Evolutionary conservation across 2,797 vertebrate species (phyloP).

Genomic region (Platalea minor): DNA sequence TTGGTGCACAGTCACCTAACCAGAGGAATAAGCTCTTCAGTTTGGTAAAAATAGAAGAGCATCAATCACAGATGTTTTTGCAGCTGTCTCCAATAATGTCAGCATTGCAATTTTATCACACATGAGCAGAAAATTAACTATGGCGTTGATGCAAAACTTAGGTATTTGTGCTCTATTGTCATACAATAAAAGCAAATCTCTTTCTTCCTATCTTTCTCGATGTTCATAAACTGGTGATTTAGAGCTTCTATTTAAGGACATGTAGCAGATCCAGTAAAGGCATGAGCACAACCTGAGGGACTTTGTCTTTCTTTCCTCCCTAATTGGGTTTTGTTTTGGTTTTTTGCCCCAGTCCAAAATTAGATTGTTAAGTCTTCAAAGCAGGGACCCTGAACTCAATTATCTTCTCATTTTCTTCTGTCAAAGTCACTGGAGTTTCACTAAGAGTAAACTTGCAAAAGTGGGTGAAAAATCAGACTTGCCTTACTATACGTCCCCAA

Average conservation of each 20-base stretch:
- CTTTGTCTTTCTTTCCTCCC: conserved; percentile 8
- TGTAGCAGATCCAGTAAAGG: background rate
- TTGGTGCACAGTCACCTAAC: background rate
- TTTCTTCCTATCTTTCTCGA: background rate
- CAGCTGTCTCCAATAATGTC: background rate
- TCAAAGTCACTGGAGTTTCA: conserved; percentile 23
- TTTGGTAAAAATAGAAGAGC: background rate
- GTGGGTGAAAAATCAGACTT: background rate
- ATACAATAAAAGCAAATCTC: background rate
- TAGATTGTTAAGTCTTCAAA: conserved; percentile 45
- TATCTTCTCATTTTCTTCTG: conserved; percentile 30
- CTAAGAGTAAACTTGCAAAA: background rate
- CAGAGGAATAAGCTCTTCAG: background rate
- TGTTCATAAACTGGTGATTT: conserved; percentile 12
- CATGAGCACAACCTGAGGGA: conserved; percentile 36
- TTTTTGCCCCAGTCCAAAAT: conserved; percentile 33
- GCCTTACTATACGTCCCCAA: background rate
- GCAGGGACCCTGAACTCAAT: conserved; percentile 48
- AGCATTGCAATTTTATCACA: background rate
- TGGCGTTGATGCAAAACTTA: background rate
- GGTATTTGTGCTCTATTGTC: background rate
- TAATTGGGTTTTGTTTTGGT: conserved; percentile 46
- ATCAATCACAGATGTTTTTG: background rate
- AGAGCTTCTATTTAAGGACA: conserved; percentile 31
- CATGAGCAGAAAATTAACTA: background rate